Percentiles rank a stretch among this genome's conserved stretches.
Evolutionary conservation across 2,113 vertebrate species (phyloP).

Genomic region (Entosphenus tridentatus): DNA sequence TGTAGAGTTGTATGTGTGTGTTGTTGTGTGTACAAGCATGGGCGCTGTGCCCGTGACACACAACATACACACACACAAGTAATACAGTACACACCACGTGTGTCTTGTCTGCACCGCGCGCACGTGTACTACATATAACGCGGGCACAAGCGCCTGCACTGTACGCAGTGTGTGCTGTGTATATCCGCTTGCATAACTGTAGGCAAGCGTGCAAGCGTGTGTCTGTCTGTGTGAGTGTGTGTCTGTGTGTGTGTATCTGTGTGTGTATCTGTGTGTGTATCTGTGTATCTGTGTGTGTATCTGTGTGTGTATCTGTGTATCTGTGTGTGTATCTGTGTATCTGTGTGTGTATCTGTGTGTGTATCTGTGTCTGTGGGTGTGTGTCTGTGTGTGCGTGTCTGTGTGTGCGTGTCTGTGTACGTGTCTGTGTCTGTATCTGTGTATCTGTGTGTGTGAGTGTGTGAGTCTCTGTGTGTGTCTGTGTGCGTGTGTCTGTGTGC

Average conservation of each 20-base stretch:
- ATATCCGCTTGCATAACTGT: too few relatives aligned
- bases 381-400: neutral
- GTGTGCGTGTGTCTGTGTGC: neutral
- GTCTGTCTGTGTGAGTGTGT: neutral
- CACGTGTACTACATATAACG: too few relatives aligned
- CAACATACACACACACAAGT: too few relatives aligned
- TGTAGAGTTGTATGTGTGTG: too few relatives aligned
- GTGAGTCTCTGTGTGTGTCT: neutral
- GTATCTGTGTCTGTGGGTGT: neutral
- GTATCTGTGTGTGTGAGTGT: neutral
- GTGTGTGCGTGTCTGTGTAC: neutral
- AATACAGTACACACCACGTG: too few relatives aligned
- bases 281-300: neutral
- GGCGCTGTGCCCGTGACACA: too few relatives aligned
- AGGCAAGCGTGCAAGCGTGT: neutral
- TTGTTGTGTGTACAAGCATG: too few relatives aligned
- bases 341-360: neutral
- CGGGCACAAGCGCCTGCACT: too few relatives aligned
- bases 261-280: neutral
- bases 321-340: neutral
- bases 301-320: neutral
- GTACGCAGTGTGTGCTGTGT: too few relatives aligned
- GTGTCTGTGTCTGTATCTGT: neutral
- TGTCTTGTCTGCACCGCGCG: too few relatives aligned
- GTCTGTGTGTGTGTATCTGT: neutral